Conservation (phyloP, 1,140 invertebrate genomes). For the Bombus breviceps region DNA sequence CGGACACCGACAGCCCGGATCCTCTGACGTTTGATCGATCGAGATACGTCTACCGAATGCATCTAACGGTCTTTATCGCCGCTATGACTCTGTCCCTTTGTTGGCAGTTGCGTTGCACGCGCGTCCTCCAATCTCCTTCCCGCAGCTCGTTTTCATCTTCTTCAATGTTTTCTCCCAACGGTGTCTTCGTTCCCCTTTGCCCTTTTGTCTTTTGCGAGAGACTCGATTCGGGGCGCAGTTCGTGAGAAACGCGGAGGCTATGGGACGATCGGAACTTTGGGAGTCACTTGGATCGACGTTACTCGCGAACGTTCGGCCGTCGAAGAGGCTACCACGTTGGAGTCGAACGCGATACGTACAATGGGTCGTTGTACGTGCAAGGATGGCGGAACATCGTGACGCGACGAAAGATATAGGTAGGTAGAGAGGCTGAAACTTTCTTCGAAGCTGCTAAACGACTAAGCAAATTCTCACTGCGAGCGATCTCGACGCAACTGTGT, state of each 20-base stretch:
- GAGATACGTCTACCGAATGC: conserved; percentile 43
- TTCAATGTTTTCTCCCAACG: not conserved
- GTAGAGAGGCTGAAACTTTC: not conserved
- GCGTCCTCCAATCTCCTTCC: not conserved
- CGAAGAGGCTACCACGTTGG: too few species aligned
- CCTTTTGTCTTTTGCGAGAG: not conserved
- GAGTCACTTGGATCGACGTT: too few species aligned
- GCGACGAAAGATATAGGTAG: not conserved
- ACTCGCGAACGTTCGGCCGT: too few species aligned
- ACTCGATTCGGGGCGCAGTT: too few species aligned
- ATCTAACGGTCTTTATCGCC: conserved; percentile 73
- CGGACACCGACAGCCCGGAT: conserved; percentile 25
- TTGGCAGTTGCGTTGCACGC: not conserved
- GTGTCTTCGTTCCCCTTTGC: not conserved
- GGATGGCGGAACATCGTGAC: not conserved
- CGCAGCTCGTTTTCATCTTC: not conserved
- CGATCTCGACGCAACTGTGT: conserved; percentile 4
- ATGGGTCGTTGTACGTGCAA: not conserved
- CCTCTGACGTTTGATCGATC: conserved; percentile 74
- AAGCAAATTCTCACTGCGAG: conserved; percentile 44
- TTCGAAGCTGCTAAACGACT: not conserved
- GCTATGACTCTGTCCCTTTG: conserved; percentile 34
- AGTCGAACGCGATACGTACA: too few species aligned
- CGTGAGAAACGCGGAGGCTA: too few species aligned
- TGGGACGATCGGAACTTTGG: too few species aligned